A percentile compares a stretch with the other conserved stretches of the same genome.
These are phyloP conservation scores for Orthosia gothica DNA, from an alignment of 2,888 invertebrate genomes.

Conservation along the genomic window DNA sequence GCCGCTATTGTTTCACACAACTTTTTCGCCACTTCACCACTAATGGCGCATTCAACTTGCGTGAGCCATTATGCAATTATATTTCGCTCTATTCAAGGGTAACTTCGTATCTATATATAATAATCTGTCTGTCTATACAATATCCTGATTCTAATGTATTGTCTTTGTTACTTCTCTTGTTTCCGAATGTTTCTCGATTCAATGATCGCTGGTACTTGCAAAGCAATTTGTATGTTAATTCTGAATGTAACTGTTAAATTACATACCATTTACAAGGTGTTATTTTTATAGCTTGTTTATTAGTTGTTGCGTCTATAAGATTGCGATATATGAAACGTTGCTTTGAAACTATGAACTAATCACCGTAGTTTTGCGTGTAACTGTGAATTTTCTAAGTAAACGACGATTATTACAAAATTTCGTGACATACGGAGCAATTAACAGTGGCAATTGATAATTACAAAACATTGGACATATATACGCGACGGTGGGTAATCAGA, in stretches of 20 bases:
- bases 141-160: slow-evolving; percentile 61
- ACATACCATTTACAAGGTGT: slow-evolving; percentile 44
- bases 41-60: slow-evolving; percentile 72
- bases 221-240: slow-evolving; percentile 54
- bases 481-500: slow-evolving; percentile 30
- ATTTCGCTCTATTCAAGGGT: slow-evolving; percentile 67
- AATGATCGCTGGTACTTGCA: slow-evolving; percentile 30
- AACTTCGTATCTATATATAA: slow-evolving; percentile 39
- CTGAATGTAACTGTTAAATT: slow-evolving; percentile 31
- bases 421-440: slow-evolving; percentile 48
- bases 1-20: slow-evolving; percentile 75
- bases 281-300: slow-evolving; percentile 54
- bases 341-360: slow-evolving; percentile 18
- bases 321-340: slow-evolving; percentile 28
- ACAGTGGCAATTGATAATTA: slow-evolving; percentile 41
- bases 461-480: slow-evolving; percentile 29
- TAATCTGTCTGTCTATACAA: slow-evolving; percentile 33
- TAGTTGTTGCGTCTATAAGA: slow-evolving; percentile 34
- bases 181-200: slow-evolving; percentile 51
- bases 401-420: slow-evolving; percentile 18
- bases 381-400: slow-evolving; percentile 27
- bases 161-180: slow-evolving; percentile 46
- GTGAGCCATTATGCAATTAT: slow-evolving; percentile 68
- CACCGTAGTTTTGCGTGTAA: slow-evolving; percentile 19
- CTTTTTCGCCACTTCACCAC: slow-evolving; percentile 78